Evolutionary conservation across 2,797 vertebrate species (phyloP).

Genomic region (Karalla daura): DNA sequence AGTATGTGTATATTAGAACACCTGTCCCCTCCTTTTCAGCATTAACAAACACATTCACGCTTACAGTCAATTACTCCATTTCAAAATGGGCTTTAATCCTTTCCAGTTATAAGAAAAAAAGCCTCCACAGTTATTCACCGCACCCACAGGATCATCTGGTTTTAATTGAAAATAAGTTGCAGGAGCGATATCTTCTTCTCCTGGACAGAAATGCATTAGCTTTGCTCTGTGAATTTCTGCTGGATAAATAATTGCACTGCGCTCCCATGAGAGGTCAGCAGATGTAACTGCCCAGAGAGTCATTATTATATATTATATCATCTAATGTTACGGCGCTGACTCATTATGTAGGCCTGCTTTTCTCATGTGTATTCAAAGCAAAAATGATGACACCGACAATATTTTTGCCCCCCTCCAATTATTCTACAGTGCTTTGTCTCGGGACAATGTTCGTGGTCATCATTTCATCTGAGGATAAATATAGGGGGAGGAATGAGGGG

Average conservation of each 20-base stretch:
- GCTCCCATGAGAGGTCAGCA: constrained; percentile 73
- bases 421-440: constrained; percentile 1
- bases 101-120: constrained; percentile 14
- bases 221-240: constrained; percentile 67
- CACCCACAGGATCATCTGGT: constrained; percentile 20
- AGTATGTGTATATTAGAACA: background rate
- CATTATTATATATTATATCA: constrained; percentile 73
- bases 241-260: constrained; percentile 71
- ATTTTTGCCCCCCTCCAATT: constrained; percentile 3
- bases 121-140: background rate
- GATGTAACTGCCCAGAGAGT: constrained; percentile 69
- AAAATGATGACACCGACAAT: constrained; percentile 38
- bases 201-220: constrained; percentile 60
- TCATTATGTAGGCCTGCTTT: constrained; percentile 54
- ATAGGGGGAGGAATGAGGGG: constrained; percentile 17
- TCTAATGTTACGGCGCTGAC: constrained; percentile 67
- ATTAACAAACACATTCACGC: constrained; percentile 33
- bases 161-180: constrained; percentile 64
- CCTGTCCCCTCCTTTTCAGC: constrained; percentile 10
- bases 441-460: constrained; percentile 27
- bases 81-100: constrained; percentile 18
- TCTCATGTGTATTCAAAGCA: constrained; percentile 54
- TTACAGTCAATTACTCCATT: constrained; percentile 34
- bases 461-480: background rate
- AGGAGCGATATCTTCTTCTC: constrained; percentile 59